phyloP scores from a whole-genome alignment of 2,113 vertebrate species.

The Ariopsis seemanni region DNA sequence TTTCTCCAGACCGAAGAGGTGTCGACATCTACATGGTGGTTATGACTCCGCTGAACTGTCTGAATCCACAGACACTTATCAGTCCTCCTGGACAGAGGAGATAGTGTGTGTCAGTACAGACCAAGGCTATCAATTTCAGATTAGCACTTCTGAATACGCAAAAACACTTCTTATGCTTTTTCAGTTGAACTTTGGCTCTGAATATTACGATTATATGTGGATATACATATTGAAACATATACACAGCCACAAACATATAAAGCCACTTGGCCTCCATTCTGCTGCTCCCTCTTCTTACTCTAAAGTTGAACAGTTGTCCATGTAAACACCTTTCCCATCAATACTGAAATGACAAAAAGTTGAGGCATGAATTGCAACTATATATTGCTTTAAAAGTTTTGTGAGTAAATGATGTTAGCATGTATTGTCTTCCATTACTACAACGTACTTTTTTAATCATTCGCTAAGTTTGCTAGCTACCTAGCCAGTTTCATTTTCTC shows the following conservation, averaged over 20 bases:
- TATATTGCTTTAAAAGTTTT: neutral
- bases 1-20: conserved; percentile 50
- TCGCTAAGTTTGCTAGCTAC: neutral
- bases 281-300: neutral
- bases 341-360: neutral
- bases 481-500: neutral
- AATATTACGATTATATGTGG: neutral
- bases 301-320: neutral
- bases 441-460: neutral
- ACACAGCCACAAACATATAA: neutral
- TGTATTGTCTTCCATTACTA: neutral
- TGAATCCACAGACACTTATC: conserved; percentile 58
- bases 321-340: neutral
- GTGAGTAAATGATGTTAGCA: neutral
- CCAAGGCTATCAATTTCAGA: conserved; percentile 64
- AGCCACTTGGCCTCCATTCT: neutral
- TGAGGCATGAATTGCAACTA: neutral
- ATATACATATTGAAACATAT: neutral
- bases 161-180: conserved; percentile 38
- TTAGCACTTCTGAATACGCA: conserved; percentile 46
- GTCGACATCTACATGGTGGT: conserved; percentile 69
- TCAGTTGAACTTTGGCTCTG: neutral
- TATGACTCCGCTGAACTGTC: conserved; percentile 63
- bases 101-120: conserved; percentile 52
- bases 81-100: conserved; percentile 49